These are phyloP conservation scores for Spheniscus humboldti DNA, from an alignment of 2,797 vertebrate species.

Conservation along the genomic window DNA sequence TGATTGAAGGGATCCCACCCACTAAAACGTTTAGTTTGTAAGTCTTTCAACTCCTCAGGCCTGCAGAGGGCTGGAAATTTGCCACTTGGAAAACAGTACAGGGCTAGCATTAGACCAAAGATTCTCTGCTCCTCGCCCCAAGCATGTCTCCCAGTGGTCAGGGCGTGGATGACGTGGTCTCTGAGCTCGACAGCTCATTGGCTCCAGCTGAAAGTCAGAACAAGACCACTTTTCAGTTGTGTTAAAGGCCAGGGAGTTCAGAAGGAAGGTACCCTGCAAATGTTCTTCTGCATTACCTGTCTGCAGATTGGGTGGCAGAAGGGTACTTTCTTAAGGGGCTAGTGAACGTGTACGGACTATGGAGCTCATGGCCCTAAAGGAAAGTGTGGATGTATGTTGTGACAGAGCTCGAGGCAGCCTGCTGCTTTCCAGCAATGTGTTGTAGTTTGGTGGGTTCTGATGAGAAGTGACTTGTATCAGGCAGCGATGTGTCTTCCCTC, in stretches of 20 bases:
- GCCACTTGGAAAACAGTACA: not conserved
- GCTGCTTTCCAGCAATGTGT: not conserved
- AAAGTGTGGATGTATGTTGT: not conserved
- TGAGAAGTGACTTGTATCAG: not conserved
- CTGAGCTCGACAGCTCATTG: not conserved
- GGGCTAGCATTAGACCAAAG: not conserved
- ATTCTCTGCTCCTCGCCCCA: not conserved
- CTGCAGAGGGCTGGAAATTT: not conserved
- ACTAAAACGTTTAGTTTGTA: not conserved
- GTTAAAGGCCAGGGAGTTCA: not conserved
- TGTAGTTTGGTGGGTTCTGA: not conserved
- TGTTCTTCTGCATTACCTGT: not conserved
- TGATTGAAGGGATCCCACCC: not conserved
- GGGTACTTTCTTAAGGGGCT: not conserved
- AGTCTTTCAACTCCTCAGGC: not conserved
- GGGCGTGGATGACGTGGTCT: not conserved
- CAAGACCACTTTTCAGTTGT: not conserved
- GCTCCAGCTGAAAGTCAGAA: not conserved
- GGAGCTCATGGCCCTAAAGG: fast-evolving
- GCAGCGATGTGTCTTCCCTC: not conserved
- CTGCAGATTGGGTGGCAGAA: not conserved
- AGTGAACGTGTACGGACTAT: not conserved
- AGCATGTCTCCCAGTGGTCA: fast-evolving
- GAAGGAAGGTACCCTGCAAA: not conserved
- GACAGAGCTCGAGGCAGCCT: not conserved